Conservation (phyloP, 2,797 vertebrate genomes). For the Capromys pilorides region DNA sequence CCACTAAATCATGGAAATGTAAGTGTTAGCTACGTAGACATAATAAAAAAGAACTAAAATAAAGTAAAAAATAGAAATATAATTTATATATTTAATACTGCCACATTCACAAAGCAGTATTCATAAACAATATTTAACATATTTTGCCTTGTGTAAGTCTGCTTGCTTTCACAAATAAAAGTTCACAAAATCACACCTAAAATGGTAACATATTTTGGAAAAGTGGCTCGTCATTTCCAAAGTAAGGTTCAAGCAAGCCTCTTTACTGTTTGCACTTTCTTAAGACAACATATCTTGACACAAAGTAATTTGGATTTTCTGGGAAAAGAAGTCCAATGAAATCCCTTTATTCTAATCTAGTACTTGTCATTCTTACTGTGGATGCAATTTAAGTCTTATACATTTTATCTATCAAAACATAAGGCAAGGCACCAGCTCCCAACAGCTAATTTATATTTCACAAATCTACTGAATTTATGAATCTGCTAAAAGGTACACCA, state of each 20-base stretch:
- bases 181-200: constrained; percentile 47
- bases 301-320: constrained; percentile 67
- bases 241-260: constrained; percentile 22
- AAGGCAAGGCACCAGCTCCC: not conserved
- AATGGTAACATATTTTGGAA: constrained; percentile 72
- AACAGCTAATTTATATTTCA: constrained; percentile 58
- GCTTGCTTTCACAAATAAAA: constrained; percentile 69
- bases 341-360: constrained; percentile 74
- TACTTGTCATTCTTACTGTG: not conserved
- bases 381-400: constrained; percentile 62
- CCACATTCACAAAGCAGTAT: constrained; percentile 7
- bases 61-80: constrained; percentile 6
- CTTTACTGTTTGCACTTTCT: constrained; percentile 51
- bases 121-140: constrained; percentile 65
- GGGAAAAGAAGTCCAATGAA: constrained; percentile 66
- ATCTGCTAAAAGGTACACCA: not conserved
- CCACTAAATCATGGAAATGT: not conserved
- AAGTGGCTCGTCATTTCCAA: constrained; percentile 54
- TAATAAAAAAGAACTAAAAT: not conserved
- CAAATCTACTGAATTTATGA: not conserved
- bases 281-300: constrained; percentile 64
- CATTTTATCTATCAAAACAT: constrained; percentile 73
- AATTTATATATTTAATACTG: not conserved
- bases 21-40: not conserved
- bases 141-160: constrained; percentile 71